Percentiles rank a stretch among this genome's conserved stretches.
Conservation (phyloP, 2,888 invertebrate genomes). For the Microchrysa polita region DNA sequence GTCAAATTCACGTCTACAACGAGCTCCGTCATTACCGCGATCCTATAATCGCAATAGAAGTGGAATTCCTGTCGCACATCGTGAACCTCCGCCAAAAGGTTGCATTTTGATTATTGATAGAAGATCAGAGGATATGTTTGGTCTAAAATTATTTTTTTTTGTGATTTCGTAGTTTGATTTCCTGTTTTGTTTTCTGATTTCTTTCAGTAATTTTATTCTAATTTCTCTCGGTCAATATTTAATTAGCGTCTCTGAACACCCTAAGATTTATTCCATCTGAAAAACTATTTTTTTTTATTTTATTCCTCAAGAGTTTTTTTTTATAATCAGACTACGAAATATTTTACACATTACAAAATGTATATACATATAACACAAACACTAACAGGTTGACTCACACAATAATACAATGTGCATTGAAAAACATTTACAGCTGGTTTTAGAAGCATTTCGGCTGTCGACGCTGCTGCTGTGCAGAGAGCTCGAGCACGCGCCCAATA, state of each 20-base stretch:
- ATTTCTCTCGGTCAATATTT: neutral
- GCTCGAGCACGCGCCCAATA: conserved; percentile 86
- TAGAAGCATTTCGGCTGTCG: conserved; percentile 92
- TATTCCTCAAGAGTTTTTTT: too few species aligned
- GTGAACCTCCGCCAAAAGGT: conserved; percentile 55
- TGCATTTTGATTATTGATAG: conserved; percentile 32
- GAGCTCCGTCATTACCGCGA: conserved; percentile 70
- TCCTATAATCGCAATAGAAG: conserved; percentile 69
- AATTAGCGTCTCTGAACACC: too few species aligned
- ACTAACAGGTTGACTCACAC: conserved; percentile 22
- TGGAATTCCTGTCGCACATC: conserved; percentile 68
- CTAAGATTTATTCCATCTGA: too few species aligned
- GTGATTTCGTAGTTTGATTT: neutral
- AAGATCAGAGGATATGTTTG: neutral
- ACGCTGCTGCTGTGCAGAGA: conserved; percentile 89
- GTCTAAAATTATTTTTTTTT: conserved; percentile 31
- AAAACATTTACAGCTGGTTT: conserved; percentile 65
- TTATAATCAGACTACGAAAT: neutral
- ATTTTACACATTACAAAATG: neutral
- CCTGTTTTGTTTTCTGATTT: conserved; percentile 24
- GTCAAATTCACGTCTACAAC: conserved; percentile 66
- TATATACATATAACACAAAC: neutral
- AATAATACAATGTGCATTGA: conserved; percentile 17
- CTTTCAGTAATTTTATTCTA: neutral
- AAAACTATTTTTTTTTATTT: too few species aligned